Evolutionary conservation across 2,797 vertebrate species (phyloP), one percentile per base, ranked within the genome.

Genomic region (Rhyacichthys aspro): DNA sequence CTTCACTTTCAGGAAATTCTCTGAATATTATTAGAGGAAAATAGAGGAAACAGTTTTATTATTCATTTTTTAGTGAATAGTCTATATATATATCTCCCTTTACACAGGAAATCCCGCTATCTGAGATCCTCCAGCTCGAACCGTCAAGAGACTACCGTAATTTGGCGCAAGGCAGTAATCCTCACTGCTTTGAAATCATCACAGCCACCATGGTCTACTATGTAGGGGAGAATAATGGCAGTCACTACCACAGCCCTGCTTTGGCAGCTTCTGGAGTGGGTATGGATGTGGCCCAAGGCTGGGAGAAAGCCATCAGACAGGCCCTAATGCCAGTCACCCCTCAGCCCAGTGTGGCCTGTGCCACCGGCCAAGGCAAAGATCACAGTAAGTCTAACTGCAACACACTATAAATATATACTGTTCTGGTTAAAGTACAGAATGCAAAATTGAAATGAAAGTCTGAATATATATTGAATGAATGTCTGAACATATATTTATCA

Each of bases 101-200:
- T 57, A 70, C 42, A 72, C 87, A 99, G 97, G 96, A 98, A 92
- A 97, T 99, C 85, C 97, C 97, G 57, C 92, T 99, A 81, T 99
- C 96, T 43, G 96, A 99, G 94, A 98, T 99, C 90, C 94, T 99
- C 34, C 96, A 97, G 88, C 92, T 98, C 71, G 95, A 95, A 74
- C 92, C 86, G 23, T 94, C 93, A 65, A 92, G 89, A 86, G 94
- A 97, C 90, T 94, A 95, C 86, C 91, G 91, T 67, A 94, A 91
- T 41, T 86, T 96, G 85, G 92, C 95, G 37, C 94, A 95, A 85
- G 95, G 95, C 79, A 95, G 96, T 89, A 98, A 95, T 87, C 95
- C 94, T 11, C 96, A 99, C 93, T 98, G 96, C 91, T 98, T 99
- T 83, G 96, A 98, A 92, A 95, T 99, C 88, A 97, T 98, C 91